Base-by-base conservation (phyloP, 2,113 vertebrate species). In the Anolis sagrei region DNA sequence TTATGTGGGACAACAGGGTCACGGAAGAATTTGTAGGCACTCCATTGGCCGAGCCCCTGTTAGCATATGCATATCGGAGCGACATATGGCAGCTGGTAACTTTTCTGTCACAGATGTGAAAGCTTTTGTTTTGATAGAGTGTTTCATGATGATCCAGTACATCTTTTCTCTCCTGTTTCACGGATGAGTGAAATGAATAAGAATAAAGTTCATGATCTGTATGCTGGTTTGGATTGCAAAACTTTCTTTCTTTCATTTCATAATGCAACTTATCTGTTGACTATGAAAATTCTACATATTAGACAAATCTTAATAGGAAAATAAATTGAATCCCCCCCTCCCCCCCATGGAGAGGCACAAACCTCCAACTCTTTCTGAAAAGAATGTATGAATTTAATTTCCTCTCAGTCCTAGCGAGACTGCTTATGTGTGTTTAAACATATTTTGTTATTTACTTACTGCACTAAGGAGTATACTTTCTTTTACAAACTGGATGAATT, bases 1-100 rank as follows among this genome's bases (percentile, higher is more conserved):
- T 93, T 93, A 92, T 91, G 90, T 44, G 83, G 83, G 83, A 83
- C 91, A 70, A 89, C 87, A 76, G 84, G 88, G 93, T 49, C 89
- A 77, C 89, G 79, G 73, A 73, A 21, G 89, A 34, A 69, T 76
- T 84, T 8, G 90, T 39, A 81, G 89, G 83, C 72, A 93, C 27
- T 85, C 29, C 70, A 69, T 76, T 85, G 93, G 86, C 68, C 32
- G 76, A 39, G 89, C 86, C 79, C 72, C 19, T 44, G 44, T 86
- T 25, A 85, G 64, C 94, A 94, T 92, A 81, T 92, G 93, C 88
- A 8, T 88, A 90, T 87, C 86, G 85, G 75, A 70, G 89, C 4
- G 89, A 89, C 94, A 94, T 91, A 93, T 92, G 94, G 94, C 90
- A 91, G 69, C 7, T 91, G 93, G 86, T 88, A 89, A 51, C 90